Evolutionary conservation across 1,140 invertebrate species (phyloP).

Genomic region (Drosophila novamexicana): DNA sequence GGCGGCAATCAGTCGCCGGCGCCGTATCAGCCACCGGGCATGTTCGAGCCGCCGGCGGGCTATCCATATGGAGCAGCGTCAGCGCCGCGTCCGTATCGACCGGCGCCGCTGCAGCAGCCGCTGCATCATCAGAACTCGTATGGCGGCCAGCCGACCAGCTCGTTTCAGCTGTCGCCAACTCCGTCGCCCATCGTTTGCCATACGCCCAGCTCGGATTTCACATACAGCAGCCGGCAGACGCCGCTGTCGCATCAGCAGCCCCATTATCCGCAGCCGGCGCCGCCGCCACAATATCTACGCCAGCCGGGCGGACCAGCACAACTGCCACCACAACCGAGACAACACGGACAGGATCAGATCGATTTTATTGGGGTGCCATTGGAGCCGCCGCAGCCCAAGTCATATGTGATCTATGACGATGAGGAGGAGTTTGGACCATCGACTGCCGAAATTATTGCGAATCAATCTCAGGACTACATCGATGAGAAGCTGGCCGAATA

Average conservation of each 20-base stretch:
- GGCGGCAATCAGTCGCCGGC: constrained; percentile 84
- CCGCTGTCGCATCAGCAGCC: constrained; percentile 65
- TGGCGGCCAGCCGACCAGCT: constrained; percentile 73
- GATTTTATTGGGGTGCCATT: constrained; percentile 87
- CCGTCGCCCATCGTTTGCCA: constrained; percentile 83
- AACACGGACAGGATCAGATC: constrained; percentile 79
- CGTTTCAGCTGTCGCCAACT: constrained; percentile 81
- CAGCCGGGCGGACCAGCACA: constrained; percentile 54
- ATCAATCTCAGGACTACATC: constrained; percentile 96
- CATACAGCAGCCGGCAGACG: constrained; percentile 78
- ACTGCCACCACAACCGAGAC: constrained; percentile 72
- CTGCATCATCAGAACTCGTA: constrained; percentile 78
- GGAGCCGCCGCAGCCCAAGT: constrained; percentile 87
- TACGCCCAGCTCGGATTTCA: constrained; percentile 77
- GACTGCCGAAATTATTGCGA: constrained; percentile 95
- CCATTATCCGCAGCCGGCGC: constrained; percentile 56
- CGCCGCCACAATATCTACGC: constrained; percentile 58
- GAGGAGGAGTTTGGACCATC: constrained; percentile 90
- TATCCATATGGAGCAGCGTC: constrained; percentile 44
- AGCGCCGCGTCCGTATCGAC: constrained; percentile 64
- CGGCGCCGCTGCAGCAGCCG: constrained; percentile 63
- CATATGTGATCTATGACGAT: constrained; percentile 87
- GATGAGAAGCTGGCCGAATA: constrained; percentile 97
- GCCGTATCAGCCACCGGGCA: constrained; percentile 55
- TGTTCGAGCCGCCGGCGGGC: constrained; percentile 28